Percentiles rank a stretch among this genome's conserved stretches.
These are phyloP conservation scores for Aurelia sp. DNA, from an alignment of 30 jellyfish, hydroid and myxozoan species.

Conservation along the genomic window DNA sequence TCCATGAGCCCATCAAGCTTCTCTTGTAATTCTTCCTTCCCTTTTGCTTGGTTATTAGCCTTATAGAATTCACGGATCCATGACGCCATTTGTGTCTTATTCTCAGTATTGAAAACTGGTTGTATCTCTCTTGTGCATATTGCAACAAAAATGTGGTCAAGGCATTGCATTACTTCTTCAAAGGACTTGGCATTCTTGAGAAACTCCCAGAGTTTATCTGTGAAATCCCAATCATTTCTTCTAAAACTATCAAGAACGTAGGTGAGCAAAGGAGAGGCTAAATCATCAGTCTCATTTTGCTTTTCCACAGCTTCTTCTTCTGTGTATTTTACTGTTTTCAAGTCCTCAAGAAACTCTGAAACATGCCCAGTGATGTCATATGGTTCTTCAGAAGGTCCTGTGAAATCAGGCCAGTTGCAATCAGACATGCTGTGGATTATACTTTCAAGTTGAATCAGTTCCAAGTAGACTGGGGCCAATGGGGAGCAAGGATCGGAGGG, in stretches of 20 bases:
- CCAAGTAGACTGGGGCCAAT: slow-evolving; percentile 35
- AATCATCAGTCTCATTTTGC: background rate
- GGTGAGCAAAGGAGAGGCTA: slow-evolving; percentile 28
- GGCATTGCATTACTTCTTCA: slow-evolving; percentile 24
- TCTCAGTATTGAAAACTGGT: slow-evolving; percentile 62
- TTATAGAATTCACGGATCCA: slow-evolving; percentile 64
- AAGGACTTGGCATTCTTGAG: slow-evolving; percentile 24
- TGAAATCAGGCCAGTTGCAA: slow-evolving; percentile 32
- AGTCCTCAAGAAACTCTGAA: slow-evolving; percentile 42
- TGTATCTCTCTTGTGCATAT: slow-evolving; percentile 64
- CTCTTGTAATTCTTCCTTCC: slow-evolving; percentile 30
- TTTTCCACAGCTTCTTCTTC: background rate
- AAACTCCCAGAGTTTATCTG: slow-evolving; percentile 65
- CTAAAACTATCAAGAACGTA: slow-evolving; percentile 43
- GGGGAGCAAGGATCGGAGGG: slow-evolving; percentile 68
- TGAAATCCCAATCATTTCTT: slow-evolving; percentile 64
- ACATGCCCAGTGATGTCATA: background rate
- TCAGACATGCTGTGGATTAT: slow-evolving; percentile 16
- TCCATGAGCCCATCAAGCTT: slow-evolving; percentile 26
- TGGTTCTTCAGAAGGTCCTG: background rate
- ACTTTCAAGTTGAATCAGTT: slow-evolving; percentile 48
- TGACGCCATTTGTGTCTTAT: slow-evolving; percentile 44
- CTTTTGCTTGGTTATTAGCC: slow-evolving; percentile 19
- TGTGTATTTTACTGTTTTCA: slow-evolving; percentile 18
- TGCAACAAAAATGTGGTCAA: slow-evolving; percentile 50